A percentile compares a stretch with the other conserved stretches of the same genome.
These are phyloP conservation scores for Drosophila mayaguana DNA, from an alignment of 2,888 invertebrate species.

Conservation along the genomic window DNA sequence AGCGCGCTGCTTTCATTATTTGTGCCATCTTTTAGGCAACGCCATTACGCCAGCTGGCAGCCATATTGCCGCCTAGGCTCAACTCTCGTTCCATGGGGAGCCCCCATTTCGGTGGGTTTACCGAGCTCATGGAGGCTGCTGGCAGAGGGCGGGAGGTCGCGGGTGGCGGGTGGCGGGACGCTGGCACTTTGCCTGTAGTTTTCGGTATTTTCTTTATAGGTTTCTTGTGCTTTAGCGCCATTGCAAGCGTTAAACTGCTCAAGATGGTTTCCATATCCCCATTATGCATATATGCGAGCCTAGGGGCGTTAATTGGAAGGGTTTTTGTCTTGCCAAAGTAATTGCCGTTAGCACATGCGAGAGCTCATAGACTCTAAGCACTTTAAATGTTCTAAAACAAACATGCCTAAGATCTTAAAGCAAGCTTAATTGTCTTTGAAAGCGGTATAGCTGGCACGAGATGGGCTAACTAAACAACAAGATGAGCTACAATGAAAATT, in stretches of 20 bases:
- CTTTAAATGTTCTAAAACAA: conserved; percentile 29
- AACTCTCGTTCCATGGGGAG: conserved; percentile 37
- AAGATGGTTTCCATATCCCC: conserved; percentile 27
- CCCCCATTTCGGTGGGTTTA: conserved; percentile 14
- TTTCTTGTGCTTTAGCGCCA: conserved; percentile 50
- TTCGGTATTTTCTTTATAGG: conserved; percentile 72
- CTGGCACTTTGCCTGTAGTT: conserved; percentile 65
- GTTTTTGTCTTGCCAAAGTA: conserved; percentile 42
- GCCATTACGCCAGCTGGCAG: conserved; percentile 45
- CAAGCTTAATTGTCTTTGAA: conserved; percentile 6
- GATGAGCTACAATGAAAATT: not conserved
- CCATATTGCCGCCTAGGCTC: conserved; percentile 59
- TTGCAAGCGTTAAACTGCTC: conserved; percentile 38
- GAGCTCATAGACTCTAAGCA: conserved; percentile 49
- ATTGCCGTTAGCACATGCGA: conserved; percentile 33
- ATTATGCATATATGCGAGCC: conserved; percentile 31
- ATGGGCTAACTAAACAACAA: not conserved
- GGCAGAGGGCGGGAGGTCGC: too few relatives aligned
- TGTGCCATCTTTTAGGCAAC: conserved; percentile 60
- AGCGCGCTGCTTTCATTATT: conserved; percentile 75
- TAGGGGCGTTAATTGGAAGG: conserved; percentile 52
- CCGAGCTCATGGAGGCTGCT: not conserved
- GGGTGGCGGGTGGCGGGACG: conserved; percentile 4
- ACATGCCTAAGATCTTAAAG: conserved; percentile 21
- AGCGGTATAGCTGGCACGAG: not conserved